Base-by-base conservation (phyloP, 2,113 vertebrate genomes). In the Hylia prasina region DNA sequence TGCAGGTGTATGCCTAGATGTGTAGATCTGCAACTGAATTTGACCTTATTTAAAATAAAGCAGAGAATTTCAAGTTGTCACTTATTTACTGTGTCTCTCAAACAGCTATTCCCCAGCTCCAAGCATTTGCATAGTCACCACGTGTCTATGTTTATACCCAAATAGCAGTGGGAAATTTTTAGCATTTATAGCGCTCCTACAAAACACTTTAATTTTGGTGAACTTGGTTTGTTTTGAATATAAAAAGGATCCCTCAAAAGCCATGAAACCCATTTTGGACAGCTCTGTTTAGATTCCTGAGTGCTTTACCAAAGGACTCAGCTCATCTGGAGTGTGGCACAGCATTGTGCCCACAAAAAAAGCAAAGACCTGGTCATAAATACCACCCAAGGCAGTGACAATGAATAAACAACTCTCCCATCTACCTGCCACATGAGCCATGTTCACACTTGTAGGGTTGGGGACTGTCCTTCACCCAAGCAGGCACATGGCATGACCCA, bases 381-480 rank as follows among this genome's bases (percentile, higher is more conserved):
- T 16, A 9, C 47, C 58, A 77, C 18, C 10, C 33, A 60, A 68
- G 35, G n/a, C 31, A 66, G 50, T 16, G 42, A 35, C 6, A 76
- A 57, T 13, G 21, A 80, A 37, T 9, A 61, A 88, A 22, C 8
- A 72, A 27, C 81, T 68, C 48, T 60, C 28, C 14, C 40, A 25
- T 20, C 31, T 30, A 15, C 28, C n/a, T 77, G 50, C 37, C 40
- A n/a, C 0, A 0, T 19, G 53, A 50, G 13, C 22, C 4, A 0
- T 15, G 25, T 7, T 82, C 66, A 63, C 35, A 30, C 3, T 76
- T 0, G 0, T 7, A 27, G 33, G 18, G 13, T 10, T 0, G 1
- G 81, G 51, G 39, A 17, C 24, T 5, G 1, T 40, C 45, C n/a
- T 72, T 1, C 1, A 17, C 57, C 30, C n/a, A 28, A 33, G 21